phyloP scores from a whole-genome alignment of 2,888 invertebrate genomes.

The Diadegma fenestrale region DNA sequence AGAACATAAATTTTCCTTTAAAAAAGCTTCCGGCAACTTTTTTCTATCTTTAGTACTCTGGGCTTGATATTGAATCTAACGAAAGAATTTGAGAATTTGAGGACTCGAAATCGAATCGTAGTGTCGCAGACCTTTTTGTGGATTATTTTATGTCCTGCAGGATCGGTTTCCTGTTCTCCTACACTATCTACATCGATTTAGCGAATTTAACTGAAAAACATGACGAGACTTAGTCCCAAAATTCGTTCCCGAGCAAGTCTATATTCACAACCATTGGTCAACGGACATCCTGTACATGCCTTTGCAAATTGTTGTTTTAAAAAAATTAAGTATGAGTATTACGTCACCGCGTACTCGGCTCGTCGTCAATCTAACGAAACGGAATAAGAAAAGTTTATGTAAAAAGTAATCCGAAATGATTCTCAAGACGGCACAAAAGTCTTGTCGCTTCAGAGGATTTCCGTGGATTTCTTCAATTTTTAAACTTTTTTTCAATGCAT shows the following conservation, averaged over 20 bases:
- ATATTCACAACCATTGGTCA: neutral
- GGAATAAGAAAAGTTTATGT: conserved; percentile 2
- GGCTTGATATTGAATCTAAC: neutral
- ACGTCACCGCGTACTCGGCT: conserved; percentile 63
- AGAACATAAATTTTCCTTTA: neutral
- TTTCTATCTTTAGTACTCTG: neutral
- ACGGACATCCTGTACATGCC: conserved; percentile 65
- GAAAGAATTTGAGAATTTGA: neutral
- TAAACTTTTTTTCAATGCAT: neutral
- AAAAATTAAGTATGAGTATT: conserved; percentile 68
- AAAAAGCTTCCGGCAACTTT: neutral
- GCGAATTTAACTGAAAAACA: neutral
- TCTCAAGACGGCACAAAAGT: neutral
- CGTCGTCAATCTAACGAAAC: conserved; percentile 32
- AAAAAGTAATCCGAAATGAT: neutral
- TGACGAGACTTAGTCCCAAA: neutral
- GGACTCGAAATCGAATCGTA: neutral
- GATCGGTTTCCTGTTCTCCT: neutral
- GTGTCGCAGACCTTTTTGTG: neutral
- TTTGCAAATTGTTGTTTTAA: conserved; percentile 74
- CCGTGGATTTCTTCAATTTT: too few relatives aligned
- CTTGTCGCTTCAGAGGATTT: neutral
- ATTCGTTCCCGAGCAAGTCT: neutral
- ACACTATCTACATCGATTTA: neutral
- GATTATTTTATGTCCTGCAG: neutral